phyloP scores from a whole-genome alignment of 92 coral and sea anemone species.

The Muricea muricata region DNA sequence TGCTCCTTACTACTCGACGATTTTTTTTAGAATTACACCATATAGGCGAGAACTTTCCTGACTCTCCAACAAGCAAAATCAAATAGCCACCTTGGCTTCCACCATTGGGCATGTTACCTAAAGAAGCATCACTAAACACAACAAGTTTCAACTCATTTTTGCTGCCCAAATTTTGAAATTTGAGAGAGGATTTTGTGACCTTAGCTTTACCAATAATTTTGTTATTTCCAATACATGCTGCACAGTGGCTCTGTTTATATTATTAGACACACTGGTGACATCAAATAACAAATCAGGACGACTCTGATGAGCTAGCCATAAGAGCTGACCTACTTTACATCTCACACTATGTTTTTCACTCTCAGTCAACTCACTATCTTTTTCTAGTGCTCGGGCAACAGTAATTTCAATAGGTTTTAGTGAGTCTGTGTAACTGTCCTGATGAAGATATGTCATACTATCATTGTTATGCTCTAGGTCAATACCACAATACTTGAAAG shows the following conservation, averaged over 20 bases:
- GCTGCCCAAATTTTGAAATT: background rate
- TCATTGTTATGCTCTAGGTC: background rate
- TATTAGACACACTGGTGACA: background rate
- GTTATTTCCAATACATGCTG: background rate
- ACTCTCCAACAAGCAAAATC: background rate
- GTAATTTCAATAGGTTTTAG: slow-evolving; percentile 4
- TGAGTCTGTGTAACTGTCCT: background rate
- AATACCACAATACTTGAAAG: slow-evolving; percentile 6
- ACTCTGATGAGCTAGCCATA: slow-evolving; percentile 7
- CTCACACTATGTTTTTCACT: slow-evolving; percentile 2
- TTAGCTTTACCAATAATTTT: slow-evolving; percentile 4
- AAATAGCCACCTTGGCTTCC: slow-evolving; percentile 5
- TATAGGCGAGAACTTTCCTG: background rate
- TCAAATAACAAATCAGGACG: background rate
- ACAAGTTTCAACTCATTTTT: background rate
- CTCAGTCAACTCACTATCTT: background rate
- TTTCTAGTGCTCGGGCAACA: background rate
- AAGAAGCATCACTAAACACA: slow-evolving; percentile 10
- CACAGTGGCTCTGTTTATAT: background rate
- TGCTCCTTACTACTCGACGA: background rate
- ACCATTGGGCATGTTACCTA: background rate
- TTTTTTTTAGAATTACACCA: background rate
- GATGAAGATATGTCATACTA: background rate
- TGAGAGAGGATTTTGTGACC: background rate
- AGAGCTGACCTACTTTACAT: background rate